Conservation (phyloP, 2,113 vertebrate genomes). For the Pomatostomus ruficeps region DNA sequence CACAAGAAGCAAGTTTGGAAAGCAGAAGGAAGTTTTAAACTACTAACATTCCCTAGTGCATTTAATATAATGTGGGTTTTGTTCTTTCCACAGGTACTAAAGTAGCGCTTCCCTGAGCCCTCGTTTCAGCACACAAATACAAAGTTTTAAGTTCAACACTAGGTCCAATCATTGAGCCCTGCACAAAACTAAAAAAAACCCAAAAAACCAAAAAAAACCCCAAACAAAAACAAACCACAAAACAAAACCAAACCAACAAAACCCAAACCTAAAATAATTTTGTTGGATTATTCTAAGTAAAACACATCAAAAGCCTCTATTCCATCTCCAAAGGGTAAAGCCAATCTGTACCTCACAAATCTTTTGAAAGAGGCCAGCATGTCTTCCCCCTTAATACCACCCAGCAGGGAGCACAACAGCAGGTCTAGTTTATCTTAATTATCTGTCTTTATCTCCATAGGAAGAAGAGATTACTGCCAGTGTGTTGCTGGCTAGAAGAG, state of each 20-base stretch:
- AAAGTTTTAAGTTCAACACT: not conserved
- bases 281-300: not conserved
- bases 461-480: conserved; percentile 16
- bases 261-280: not conserved
- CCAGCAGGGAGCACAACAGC: conserved; percentile 18
- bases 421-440: conserved; percentile 49
- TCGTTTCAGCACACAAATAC: not conserved
- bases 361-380: not conserved
- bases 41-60: not conserved
- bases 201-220: not conserved
- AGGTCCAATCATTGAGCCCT: not conserved
- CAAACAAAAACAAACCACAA: not conserved
- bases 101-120: not conserved
- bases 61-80: not conserved
- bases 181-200: not conserved
- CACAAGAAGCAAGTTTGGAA: not conserved
- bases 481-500: conserved; percentile 11
- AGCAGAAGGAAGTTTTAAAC: not conserved
- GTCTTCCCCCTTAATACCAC: not conserved
- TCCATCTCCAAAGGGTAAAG: not conserved
- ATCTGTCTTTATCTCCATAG: conserved; percentile 41
- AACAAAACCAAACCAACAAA: not conserved
- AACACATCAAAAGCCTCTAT: not conserved
- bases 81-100: not conserved
- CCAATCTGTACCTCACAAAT: not conserved